Evolutionary conservation across 2,888 invertebrate genomes (phyloP).

Genomic region (Itoplectis maculator): DNA sequence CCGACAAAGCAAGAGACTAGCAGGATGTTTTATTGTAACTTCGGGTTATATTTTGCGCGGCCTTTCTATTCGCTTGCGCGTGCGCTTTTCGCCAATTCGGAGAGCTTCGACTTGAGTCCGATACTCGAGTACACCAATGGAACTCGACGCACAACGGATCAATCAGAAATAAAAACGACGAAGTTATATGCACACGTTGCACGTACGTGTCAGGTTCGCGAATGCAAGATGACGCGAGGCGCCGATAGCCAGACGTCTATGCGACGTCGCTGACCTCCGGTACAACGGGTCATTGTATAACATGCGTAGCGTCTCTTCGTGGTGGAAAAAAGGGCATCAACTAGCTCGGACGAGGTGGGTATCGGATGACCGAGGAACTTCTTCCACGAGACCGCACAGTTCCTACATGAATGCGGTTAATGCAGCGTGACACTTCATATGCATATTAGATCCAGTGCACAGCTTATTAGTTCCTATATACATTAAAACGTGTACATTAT

Average conservation of each 20-base stretch:
- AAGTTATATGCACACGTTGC: neutral
- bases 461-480: conserved; percentile 21
- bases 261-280: conserved; percentile 7
- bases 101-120: neutral
- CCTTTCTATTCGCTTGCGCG: neutral
- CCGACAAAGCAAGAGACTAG: neutral
- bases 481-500: conserved; percentile 6
- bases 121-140: neutral
- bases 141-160: neutral
- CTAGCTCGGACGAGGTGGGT: conserved; percentile 15
- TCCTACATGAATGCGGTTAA: conserved; percentile 37
- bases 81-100: neutral
- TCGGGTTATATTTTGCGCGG: neutral
- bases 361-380: conserved; percentile 35
- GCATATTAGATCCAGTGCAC: conserved; percentile 28
- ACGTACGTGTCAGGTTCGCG: neutral
- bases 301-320: neutral
- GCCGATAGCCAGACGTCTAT: neutral
- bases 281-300: conserved; percentile 19
- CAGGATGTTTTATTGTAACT: neutral
- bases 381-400: conserved; percentile 23
- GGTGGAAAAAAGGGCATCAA: neutral
- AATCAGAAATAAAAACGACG: neutral
- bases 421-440: conserved; percentile 42
- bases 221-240: neutral